These are phyloP conservation scores for Aurelia coerulea DNA, from an alignment of 30 jellyfish, hydroid and myxozoan species.

Conservation along the genomic window DNA sequence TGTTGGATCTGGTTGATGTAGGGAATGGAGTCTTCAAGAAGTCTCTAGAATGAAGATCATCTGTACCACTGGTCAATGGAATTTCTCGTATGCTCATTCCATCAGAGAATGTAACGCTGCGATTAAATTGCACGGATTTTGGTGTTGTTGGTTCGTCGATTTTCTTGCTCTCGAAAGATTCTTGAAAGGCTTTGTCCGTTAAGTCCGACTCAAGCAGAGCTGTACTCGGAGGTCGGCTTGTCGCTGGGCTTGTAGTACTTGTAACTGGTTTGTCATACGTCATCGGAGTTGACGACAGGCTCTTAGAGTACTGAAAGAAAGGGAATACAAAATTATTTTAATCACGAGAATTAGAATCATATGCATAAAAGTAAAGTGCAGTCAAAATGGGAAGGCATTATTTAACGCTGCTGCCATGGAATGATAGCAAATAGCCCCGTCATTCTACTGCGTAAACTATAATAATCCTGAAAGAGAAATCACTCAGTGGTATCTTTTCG, in stretches of 20 bases:
- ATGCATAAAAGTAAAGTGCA: too few relatives aligned
- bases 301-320: too few relatives aligned
- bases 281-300: neutral
- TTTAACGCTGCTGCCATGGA: too few relatives aligned
- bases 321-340: too few relatives aligned
- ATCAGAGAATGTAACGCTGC: constrained; percentile 79
- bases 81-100: constrained; percentile 74
- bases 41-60: constrained; percentile 7
- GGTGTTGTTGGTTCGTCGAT: constrained; percentile 58
- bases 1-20: neutral
- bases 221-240: neutral
- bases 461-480: too few relatives aligned
- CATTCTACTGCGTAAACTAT: too few relatives aligned
- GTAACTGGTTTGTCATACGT: neutral
- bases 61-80: constrained; percentile 65
- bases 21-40: constrained; percentile 41
- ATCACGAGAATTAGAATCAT: too few relatives aligned
- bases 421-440: too few relatives aligned
- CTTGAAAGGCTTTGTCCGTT: neutral
- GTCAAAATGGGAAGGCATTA: too few relatives aligned
- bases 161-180: constrained; percentile 6
- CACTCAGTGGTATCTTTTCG: too few relatives aligned
- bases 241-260: neutral
- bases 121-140: constrained; percentile 70
- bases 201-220: constrained; percentile 1